Evolutionary conservation across 2,113 vertebrate species (phyloP).

Genomic region (Pipa parva): DNA sequence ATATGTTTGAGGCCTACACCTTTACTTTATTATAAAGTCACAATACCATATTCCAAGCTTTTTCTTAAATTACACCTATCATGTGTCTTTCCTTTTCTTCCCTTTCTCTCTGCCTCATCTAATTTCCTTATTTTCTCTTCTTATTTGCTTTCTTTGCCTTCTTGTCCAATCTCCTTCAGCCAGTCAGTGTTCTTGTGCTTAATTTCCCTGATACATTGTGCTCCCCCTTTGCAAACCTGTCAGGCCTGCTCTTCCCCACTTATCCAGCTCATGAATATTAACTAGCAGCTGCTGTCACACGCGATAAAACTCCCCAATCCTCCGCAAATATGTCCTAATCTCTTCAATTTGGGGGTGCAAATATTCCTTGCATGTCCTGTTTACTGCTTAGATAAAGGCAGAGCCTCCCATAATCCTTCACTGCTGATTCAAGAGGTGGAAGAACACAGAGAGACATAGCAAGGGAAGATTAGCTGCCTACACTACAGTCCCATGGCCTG

Average conservation of each 20-base stretch:
- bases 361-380: slow-evolving; percentile 99
- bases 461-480: slow-evolving; percentile 63
- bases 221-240: slow-evolving; percentile 64
- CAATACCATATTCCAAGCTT: neutral
- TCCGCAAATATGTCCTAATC: slow-evolving; percentile 99
- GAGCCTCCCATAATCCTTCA: slow-evolving; percentile 95
- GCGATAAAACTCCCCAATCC: slow-evolving; percentile 91
- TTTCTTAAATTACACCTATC: neutral
- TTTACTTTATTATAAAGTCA: neutral
- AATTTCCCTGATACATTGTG: slow-evolving; percentile 47
- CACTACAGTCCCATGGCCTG: slow-evolving; percentile 32
- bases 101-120: neutral
- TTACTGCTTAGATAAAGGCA: slow-evolving; percentile 99
- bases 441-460: slow-evolving; percentile 74
- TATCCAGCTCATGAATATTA: slow-evolving; percentile 94
- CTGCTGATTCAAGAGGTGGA: slow-evolving; percentile 98
- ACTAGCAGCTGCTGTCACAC: slow-evolving; percentile 93
- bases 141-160: neutral
- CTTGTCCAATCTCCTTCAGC: neutral
- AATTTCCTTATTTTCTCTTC: neutral
- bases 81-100: neutral
- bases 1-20: neutral
- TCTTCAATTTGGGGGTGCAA: slow-evolving; percentile 99
- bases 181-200: slow-evolving; percentile 31
- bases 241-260: slow-evolving; percentile 74